Evolutionary conservation across 2,888 invertebrate species (phyloP), one percentile per base, ranked within the genome.

Genomic region (Spodoptera picta): DNA sequence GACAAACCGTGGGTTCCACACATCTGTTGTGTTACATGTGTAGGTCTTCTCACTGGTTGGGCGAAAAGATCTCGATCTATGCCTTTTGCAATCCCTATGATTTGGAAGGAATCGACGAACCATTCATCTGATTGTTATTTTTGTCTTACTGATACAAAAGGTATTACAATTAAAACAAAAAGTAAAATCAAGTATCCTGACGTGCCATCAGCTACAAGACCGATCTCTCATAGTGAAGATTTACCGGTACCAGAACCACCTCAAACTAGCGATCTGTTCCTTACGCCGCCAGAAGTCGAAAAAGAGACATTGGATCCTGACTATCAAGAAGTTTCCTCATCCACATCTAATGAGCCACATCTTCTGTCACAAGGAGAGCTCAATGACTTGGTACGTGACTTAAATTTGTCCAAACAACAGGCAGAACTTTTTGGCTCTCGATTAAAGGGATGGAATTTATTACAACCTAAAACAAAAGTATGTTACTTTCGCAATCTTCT

Each of bases 21-120:
- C 43, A 63, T 63, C 63, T 67, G 67, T 65, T 63, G 69, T 65
- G 62, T 60, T 69, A 65, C 57, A 64, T 69, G 61, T 69, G 66
- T 65, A 12, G 59, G 54, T 49, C 54, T 45, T 68, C 55, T 68
- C 9, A 46, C 31, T 36, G 54, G 46, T 11, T 46, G 46, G 46
- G 46, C 14, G n/a, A 56, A 64, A 72, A 58, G 59, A 63, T 65
- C 55, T 62, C 67, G 57, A 61, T 60, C 52, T 68, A 68, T 72
- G 65, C 57, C 54, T 60, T 64, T 66, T 58, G 65, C 56, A 57
- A 61, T 58, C 31, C 65, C 58, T 61, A 66, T 66, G 56, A 66
- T 66, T 59, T 64, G 59, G 54, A 64, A 42, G 42, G 52, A 55
- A 60, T 51, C 65, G 36, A 65, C 50, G 41, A 47, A 60, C 47